Evolutionary conservation across 2,888 invertebrate genomes (phyloP), one percentile per base, ranked within the genome.

Genomic region (Rhorus exstirpatorius): DNA sequence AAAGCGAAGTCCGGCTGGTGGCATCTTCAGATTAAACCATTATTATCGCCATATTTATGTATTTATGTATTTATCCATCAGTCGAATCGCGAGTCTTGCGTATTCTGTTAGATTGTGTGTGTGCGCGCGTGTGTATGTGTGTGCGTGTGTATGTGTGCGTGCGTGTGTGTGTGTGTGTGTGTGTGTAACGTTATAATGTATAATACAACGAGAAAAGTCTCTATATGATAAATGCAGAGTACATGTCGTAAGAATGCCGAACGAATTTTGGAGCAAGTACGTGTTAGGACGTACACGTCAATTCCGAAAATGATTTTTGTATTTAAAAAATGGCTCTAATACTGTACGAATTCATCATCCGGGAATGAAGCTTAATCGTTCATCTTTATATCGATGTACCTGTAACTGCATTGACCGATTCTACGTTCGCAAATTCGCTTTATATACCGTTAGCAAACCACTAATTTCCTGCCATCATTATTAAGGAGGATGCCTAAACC

Each of bases 231-330:
- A 17, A 35, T 35, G 75, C 19, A 35, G 26, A 70, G n/a, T 61
- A 70, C 19, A 31, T 53, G 24, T 41, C 60, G 61, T 41, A 24
- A 21, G 61, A 51, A 7, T 35, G 68, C 1, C n/a, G 19, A 74
- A 74, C 14, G 26, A 72, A 41, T 38, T 67, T 79, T 41, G 38
- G n/a, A n/a, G n/a, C n/a, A 49, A 53, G 24, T 7, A 35, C 38
- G 55, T 38, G 19, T 67, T 61, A 51, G n/a, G 17, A 67, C 10
- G 35, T 38, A 55, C 8, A 26, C 46, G 17, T 67, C 26, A 55
- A 17, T 72, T 41, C 38, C 21, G 31, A 51, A 74, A 74, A 31
- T 53, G 17, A 74, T 75, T 75, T 79, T 80, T 80, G 38, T 68
- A 75, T 70, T 70, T 12, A 14, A 24, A 19, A 70, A 21, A 55